Conservation (phyloP, 2,888 invertebrate genomes). For the Acanthosepion lycidas region DNA sequence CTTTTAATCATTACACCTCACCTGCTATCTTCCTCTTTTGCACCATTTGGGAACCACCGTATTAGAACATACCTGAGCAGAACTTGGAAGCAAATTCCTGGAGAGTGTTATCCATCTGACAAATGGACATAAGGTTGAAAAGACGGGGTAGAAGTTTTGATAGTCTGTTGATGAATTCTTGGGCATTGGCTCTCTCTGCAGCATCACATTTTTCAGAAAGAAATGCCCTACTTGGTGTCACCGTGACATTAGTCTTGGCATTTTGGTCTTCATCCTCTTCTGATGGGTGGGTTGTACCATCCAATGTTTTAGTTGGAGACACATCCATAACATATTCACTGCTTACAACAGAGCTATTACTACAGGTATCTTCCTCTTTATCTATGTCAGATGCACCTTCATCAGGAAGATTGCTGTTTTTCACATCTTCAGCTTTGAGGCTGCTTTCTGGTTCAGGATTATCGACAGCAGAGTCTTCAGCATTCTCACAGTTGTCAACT, state of each 20-base stretch:
- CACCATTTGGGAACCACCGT: background rate
- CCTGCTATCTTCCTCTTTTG: too few species aligned
- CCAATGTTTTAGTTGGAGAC: background rate
- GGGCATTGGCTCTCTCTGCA: conserved; percentile 87
- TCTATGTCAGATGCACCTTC: background rate
- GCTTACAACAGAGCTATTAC: conserved; percentile 23
- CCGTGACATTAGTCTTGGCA: background rate
- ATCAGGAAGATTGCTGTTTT: background rate
- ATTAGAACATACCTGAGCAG: conserved; percentile 83
- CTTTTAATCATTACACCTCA: too few species aligned
- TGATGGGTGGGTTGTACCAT: background rate
- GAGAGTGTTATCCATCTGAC: conserved; percentile 91
- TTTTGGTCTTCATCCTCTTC: background rate
- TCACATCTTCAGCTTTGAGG: background rate
- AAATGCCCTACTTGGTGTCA: background rate
- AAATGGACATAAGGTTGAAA: conserved; percentile 84
- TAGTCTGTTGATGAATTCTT: conserved; percentile 86
- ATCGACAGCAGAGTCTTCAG: background rate
- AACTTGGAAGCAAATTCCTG: conserved; percentile 93
- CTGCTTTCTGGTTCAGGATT: conserved; percentile 33
- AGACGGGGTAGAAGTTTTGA: conserved; percentile 85
- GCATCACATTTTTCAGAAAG: conserved; percentile 56
- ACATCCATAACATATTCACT: background rate
- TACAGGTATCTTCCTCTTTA: conserved; percentile 35
- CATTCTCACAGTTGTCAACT: background rate